Base-by-base conservation (phyloP, 2,888 invertebrate species). In the Xanthorhoe designata region DNA sequence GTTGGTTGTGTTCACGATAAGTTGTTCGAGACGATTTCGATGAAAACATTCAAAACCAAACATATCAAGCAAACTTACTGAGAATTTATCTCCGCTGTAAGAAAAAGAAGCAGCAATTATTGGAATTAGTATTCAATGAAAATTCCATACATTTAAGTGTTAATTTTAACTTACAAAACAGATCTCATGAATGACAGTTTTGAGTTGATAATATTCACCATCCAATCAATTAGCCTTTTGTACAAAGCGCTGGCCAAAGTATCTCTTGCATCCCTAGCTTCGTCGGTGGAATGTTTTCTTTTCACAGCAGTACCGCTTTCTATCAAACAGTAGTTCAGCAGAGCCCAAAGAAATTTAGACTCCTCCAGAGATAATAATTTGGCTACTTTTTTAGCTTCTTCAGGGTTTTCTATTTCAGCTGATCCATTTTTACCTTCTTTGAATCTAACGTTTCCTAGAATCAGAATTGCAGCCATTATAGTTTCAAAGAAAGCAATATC, bases 1-100 rank as follows among this genome's bases (percentile, higher is more conserved):
- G 83, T 98, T 99, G 66, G 97, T 94, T 0, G 97, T 96, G 83
- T 99, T 99, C 2, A 98, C 96, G 74, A 98, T 96, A 8, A 99
- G 92, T 84, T 98, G 98, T 76, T 98, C 97, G 70, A 98, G 93
- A 10, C 96, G 95, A 88, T 99, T 99, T 77, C 96, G 94, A 75
- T 96, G 95, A 84, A 97, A 98, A 83, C 98, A 98, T 92, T 99
- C 98, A 82, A 99, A 98, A 0, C 99, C 99, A 81, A 96, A 98
- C 89, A 98, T 95, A 83, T 99, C 99, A 78, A 98, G 90, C 60
- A 99, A 89, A 76, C 96, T 96, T 53, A 98, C 95, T 53, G 96
- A 95, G 81, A 96, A 96, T 80, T 96, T 96, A 77, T 98, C 97
- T 5, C 98, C 98, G 81, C 98, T 98, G 86, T 64, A 94, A 95